Evolutionary conservation across 2,888 invertebrate species (phyloP).

Genomic region (Metopia argyrocephala): DNA sequence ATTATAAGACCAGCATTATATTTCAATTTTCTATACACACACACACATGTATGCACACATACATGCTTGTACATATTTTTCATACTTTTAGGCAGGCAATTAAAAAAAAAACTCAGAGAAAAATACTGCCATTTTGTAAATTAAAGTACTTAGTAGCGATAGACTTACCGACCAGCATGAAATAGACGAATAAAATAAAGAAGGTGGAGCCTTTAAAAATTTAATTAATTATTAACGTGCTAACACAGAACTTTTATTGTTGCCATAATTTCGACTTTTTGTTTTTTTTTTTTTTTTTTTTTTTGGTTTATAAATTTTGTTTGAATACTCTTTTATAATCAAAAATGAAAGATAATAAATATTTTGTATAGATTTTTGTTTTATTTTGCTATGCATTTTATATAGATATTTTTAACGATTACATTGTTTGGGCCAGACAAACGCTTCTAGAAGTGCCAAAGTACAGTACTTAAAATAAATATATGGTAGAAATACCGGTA

Average conservation of each 20-base stretch:
- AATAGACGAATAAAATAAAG: neutral
- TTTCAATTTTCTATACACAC: slow-evolving; percentile 22
- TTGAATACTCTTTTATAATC: neutral
- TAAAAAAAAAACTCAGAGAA: too few species aligned
- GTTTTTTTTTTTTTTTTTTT: neutral
- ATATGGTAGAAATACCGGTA: too few species aligned
- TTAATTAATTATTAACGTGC: slow-evolving; percentile 61
- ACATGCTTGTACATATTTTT: neutral
- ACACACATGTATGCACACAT: neutral
- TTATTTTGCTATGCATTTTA: too few species aligned
- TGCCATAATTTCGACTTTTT: neutral
- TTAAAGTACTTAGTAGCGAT: neutral
- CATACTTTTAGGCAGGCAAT: too few species aligned
- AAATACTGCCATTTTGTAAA: slow-evolving; percentile 20
- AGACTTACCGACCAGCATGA: neutral
- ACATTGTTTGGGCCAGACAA: too few species aligned
- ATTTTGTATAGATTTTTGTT: slow-evolving; percentile 6
- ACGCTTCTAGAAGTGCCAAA: too few species aligned
- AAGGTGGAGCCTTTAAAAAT: slow-evolving; percentile 33
- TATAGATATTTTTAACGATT: too few species aligned
- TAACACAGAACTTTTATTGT: slow-evolving; percentile 28
- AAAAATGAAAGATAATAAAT: slow-evolving; percentile 12
- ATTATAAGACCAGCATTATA: slow-evolving; percentile 51
- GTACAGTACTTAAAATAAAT: too few species aligned
- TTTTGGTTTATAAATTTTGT: slow-evolving; percentile 11